Base-by-base conservation (phyloP, 2,888 invertebrate species). In the Osmoderma eremita region DNA sequence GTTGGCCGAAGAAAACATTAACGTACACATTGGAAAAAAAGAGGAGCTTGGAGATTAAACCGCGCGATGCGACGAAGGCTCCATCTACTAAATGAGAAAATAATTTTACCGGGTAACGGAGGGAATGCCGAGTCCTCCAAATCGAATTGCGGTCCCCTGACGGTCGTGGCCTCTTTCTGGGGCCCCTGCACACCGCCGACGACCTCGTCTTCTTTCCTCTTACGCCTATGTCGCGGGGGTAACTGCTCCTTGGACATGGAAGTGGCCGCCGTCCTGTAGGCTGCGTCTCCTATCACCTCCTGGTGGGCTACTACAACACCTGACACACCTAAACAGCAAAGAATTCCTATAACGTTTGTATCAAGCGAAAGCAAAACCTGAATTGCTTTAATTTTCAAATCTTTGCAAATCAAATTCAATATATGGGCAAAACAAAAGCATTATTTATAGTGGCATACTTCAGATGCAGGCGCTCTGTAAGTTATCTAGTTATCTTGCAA, bases 81-180 rank as follows among this genome's bases (percentile, higher is more conserved):
- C n/a, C n/a, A n/a, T n/a, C n/a, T n/a, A n/a, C n/a, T n/a, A n/a
- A n/a, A n/a, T n/a, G n/a, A n/a, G n/a, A n/a, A n/a, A n/a, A n/a
- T n/a, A n/a, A 48, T 74, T 70, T 81, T 83, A 78, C 91, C 91
- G 69, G 92, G 92, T 78, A 93, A 84, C 67, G 93, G 93, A 71
- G 93, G 93, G 81, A 93, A 93, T 63, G 92, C 91, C 62, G 90
- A 87, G 67, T 91, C 90, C 81, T 91, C 91, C 75, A 93, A 84
- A 81, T 93, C 92, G 82, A 93, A 93, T 78, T 91, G 88, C 42
- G 87, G 86, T 68, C 87, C 84, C 80, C 83, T 79, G 6, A 63
- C 45, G 15, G 51, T 61, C 13, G 45, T 49, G 22, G 54, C 48
- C 39, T 72, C 71, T 56, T 72, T 66, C 75, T 72, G 53, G 67